phyloP scores from a whole-genome alignment of 2,797 vertebrate genomes.

The Acrossocheilus wenchowensis region DNA sequence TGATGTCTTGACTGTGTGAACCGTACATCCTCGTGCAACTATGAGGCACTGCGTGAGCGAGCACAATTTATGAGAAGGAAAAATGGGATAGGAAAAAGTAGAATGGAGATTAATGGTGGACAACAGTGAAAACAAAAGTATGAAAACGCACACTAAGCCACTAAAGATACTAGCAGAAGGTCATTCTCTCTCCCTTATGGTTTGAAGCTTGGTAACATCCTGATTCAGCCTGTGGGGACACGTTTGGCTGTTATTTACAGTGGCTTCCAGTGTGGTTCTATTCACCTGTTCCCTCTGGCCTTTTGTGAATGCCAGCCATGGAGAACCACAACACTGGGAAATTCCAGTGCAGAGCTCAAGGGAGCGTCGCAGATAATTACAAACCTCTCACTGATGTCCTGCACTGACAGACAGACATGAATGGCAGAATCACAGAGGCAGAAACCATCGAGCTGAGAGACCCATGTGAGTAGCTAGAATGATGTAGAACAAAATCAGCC shows the following conservation, averaged over 20 bases:
- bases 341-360: slow-evolving; percentile 69
- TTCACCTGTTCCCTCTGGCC: slow-evolving; percentile 29
- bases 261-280: slow-evolving; percentile 29
- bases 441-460: slow-evolving; percentile 5
- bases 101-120: not conserved
- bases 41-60: not conserved
- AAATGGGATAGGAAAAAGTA: not conserved
- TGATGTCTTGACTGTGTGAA: not conserved
- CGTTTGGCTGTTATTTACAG: slow-evolving; percentile 35
- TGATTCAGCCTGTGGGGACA: slow-evolving; percentile 17
- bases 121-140: not conserved
- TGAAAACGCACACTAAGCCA: slow-evolving; percentile 2
- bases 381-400: slow-evolving; percentile 73
- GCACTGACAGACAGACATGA: slow-evolving; percentile 21
- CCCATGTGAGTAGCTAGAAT: slow-evolving; percentile 10
- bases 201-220: not conserved
- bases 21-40: not conserved
- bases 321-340: slow-evolving; percentile 58
- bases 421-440: not conserved
- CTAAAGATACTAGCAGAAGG: slow-evolving; percentile 29
- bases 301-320: slow-evolving; percentile 44
- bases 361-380: slow-evolving; percentile 76
- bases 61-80: not conserved
- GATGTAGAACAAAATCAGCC: slow-evolving; percentile 4
- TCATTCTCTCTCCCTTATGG: slow-evolving; percentile 8